Percentiles rank a stretch among this genome's conserved stretches.
phyloP scores from a whole-genome alignment of 1,140 invertebrate species.

The Lordiphosa collinella region DNA sequence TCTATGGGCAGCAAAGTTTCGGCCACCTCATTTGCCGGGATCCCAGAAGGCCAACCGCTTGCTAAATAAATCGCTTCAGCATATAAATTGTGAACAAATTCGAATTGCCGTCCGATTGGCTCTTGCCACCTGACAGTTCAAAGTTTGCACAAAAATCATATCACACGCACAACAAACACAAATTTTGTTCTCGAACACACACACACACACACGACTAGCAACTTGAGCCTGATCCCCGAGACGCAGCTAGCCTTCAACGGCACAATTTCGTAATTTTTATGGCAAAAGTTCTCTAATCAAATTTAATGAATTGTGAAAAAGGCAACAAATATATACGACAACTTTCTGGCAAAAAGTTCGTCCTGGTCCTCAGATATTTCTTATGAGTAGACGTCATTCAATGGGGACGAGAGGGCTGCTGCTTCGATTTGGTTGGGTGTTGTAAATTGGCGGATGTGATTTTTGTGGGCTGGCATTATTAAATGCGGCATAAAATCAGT shows the following conservation, averaged over 20 bases:
- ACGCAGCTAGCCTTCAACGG: conserved; percentile 68
- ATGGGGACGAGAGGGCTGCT: conserved; percentile 21
- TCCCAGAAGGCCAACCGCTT: too few species aligned
- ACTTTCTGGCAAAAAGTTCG: conserved; percentile 71
- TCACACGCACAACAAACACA: conserved; percentile 74
- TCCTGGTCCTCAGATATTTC: conserved; percentile 61
- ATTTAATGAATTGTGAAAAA: conserved; percentile 78
- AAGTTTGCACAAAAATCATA: conserved; percentile 67
- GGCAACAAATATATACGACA: conserved; percentile 77
- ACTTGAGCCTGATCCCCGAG: conserved; percentile 41
- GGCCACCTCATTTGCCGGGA: too few species aligned
- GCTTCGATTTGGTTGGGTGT: conserved; percentile 66
- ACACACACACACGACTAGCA: conserved; percentile 3
- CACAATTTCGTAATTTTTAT: conserved; percentile 78
- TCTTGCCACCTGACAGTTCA: conserved; percentile 73
- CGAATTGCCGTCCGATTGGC: conserved; percentile 61
- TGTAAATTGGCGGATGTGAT: conserved; percentile 76
- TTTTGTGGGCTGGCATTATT: conserved; percentile 74
- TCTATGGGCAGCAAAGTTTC: conserved; percentile 7
- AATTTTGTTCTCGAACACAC: conserved; percentile 49
- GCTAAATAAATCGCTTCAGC: conserved; percentile 32
- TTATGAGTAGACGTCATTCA: conserved; percentile 66
- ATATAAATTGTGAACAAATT: conserved; percentile 65
- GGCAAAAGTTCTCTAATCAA: conserved; percentile 78
- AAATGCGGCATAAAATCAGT: conserved; percentile 75